Evolutionary conservation across 2,888 invertebrate species (phyloP).

Genomic region (Herminia tarsipennalis): DNA sequence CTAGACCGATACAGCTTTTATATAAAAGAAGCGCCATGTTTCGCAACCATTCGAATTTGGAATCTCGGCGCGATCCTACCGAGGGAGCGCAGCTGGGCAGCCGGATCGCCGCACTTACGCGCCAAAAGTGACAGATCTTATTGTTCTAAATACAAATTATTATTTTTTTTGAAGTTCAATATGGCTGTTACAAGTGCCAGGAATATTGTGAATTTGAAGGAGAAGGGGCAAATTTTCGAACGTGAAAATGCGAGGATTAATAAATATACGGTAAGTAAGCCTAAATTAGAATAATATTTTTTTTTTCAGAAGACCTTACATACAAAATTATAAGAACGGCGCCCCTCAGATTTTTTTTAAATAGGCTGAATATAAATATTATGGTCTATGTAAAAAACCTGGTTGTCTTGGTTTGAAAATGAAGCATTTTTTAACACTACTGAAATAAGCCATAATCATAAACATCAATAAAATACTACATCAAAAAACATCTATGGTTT

Average conservation of each 20-base stretch:
- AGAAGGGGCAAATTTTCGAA: conserved; percentile 69
- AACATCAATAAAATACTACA: too few species aligned
- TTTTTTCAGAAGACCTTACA: too few species aligned
- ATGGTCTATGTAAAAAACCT: too few species aligned
- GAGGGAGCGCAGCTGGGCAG: conserved; percentile 70
- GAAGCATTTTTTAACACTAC: too few species aligned
- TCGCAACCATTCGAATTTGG: conserved; percentile 79
- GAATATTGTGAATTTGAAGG: conserved; percentile 74
- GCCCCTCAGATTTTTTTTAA: too few species aligned
- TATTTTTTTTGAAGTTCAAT: conserved; percentile 43
- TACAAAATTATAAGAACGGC: too few species aligned
- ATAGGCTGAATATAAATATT: background rate
- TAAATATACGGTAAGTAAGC: conserved; percentile 77
- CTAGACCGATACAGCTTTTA: conserved; percentile 63
- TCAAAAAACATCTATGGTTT: too few species aligned
- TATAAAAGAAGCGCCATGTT: conserved; percentile 79
- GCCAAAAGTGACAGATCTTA: conserved; percentile 71
- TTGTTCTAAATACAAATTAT: conserved; percentile 48
- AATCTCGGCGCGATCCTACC: conserved; percentile 76
- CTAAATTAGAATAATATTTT: background rate
- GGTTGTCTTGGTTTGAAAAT: background rate
- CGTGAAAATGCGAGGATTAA: conserved; percentile 75
- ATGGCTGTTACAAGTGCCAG: conserved; percentile 80
- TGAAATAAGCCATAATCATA: too few species aligned
- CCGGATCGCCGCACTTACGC: conserved; percentile 62